phyloP scores from a whole-genome alignment of 2,113 vertebrate genomes.

The Melanotaenia duboulayi region DNA sequence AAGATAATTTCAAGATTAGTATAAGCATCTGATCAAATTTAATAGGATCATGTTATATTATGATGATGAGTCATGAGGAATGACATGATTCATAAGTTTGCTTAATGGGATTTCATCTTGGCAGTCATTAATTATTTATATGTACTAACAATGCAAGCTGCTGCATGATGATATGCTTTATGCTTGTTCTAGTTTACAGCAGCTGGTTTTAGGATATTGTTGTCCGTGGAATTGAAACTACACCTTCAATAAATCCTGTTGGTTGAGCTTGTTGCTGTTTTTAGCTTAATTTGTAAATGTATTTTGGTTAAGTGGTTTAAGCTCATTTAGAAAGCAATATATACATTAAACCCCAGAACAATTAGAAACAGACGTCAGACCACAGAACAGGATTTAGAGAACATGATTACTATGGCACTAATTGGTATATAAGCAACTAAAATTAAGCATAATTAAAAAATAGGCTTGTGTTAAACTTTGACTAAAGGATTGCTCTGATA shows the following conservation, averaged over 20 bases:
- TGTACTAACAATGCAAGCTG: conserved; percentile 1
- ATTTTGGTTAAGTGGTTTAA: too few relatives aligned
- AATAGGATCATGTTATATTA: conserved; percentile 15
- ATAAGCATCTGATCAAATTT: conserved; percentile 35
- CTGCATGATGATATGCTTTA: not conserved
- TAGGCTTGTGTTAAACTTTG: not conserved
- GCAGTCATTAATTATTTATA: conserved; percentile 1
- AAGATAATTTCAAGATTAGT: conserved; percentile 36
- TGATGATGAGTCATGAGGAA: conserved; percentile 12
- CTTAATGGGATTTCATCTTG: conserved; percentile 14
- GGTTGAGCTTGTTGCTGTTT: too few relatives aligned
- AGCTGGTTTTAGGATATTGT: not conserved
- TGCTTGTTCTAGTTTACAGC: conserved; percentile 2
- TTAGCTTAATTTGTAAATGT: too few relatives aligned
- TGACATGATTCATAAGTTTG: conserved; percentile 9
- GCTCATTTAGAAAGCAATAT: too few relatives aligned
- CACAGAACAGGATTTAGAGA: not conserved
- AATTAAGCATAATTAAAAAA: not conserved
- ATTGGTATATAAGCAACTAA: not conserved
- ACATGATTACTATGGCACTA: not conserved
- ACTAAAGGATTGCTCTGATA: not conserved
- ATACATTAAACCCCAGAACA: not conserved
- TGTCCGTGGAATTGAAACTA: not conserved
- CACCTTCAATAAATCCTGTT: conserved; percentile 14
- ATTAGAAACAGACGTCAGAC: not conserved